Evolutionary conservation across 2,113 vertebrate genomes (phyloP).

Genomic region (Notarius lentiginosus): DNA sequence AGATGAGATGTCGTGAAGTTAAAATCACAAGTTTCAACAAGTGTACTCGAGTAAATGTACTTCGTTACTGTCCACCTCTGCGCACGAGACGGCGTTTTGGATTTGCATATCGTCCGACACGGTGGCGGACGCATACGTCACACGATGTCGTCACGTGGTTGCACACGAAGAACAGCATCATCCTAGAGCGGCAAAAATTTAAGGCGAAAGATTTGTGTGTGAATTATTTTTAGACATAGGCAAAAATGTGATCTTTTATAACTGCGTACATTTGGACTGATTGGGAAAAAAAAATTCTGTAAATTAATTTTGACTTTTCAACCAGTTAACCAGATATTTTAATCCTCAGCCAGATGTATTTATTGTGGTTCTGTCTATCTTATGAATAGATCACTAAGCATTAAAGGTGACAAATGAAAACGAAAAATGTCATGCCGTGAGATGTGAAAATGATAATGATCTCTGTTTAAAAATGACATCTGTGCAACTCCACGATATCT

Average conservation of each 20-base stretch:
- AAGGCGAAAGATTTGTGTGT: not conserved
- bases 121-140: too few species aligned
- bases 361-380: not conserved
- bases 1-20: too few species aligned
- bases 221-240: not conserved
- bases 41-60: too few species aligned
- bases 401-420: not conserved
- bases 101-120: too few species aligned
- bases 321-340: not conserved
- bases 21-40: too few species aligned
- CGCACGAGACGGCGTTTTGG: too few species aligned
- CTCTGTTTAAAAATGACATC: not conserved
- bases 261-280: not conserved
- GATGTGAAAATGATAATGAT: not conserved
- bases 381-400: not conserved
- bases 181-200: not conserved
- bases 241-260: not conserved
- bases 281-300: not conserved
- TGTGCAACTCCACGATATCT: not conserved
- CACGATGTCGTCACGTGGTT: too few species aligned
- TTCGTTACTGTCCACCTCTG: too few species aligned
- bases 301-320: not conserved
- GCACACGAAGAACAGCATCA: not conserved
- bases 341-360: not conserved
- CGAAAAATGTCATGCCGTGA: not conserved